Conservation (phyloP, 2,797 vertebrate genomes). For the Pseudochirops corinnae region DNA sequence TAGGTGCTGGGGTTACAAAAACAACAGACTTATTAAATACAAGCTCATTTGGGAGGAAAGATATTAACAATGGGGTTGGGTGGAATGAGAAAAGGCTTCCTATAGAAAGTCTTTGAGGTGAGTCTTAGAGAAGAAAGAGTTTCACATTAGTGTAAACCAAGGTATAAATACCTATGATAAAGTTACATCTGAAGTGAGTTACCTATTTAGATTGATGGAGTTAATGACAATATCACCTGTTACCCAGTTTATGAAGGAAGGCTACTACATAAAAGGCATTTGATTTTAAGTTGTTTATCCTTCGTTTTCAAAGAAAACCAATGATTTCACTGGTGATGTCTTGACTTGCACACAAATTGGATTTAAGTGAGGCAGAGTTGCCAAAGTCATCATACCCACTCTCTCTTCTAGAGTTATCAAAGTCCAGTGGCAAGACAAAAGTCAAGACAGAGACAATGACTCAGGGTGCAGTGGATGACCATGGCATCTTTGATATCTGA, state of each 20-base stretch:
- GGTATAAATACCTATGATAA: neutral
- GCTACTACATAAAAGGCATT: neutral
- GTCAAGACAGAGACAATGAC: neutral
- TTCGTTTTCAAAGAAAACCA: neutral
- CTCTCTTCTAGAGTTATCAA: neutral
- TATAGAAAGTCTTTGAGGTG: neutral
- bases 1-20: neutral
- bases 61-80: neutral
- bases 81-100: neutral
- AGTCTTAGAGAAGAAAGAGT: neutral
- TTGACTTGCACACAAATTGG: neutral
- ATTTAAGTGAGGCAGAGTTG: neutral
- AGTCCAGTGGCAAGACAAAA: neutral
- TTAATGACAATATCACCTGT: slow-evolving; percentile 18
- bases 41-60: neutral
- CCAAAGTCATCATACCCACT: neutral
- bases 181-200: neutral
- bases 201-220: slow-evolving; percentile 16
- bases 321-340: neutral
- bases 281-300: neutral
- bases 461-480: neutral
- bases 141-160: neutral
- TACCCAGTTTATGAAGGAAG: slow-evolving; percentile 40
- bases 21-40: neutral
- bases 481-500: neutral